phyloP scores from a whole-genome alignment of 2,888 invertebrate genomes.

The Leptopilina drosophilae region DNA sequence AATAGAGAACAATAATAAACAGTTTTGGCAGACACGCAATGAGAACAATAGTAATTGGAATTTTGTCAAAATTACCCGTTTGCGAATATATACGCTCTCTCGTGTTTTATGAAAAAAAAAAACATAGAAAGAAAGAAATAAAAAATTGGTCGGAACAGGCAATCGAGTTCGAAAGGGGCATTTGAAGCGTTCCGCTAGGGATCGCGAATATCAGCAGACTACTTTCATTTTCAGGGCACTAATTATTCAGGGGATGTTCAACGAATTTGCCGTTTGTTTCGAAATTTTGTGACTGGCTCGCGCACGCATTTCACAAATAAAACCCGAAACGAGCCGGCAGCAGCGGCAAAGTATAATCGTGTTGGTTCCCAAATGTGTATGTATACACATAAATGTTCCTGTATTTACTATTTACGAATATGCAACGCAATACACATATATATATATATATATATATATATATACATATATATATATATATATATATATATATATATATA shows the following conservation, averaged over 20 bases:
- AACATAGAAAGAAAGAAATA: no score
- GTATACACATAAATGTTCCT: slow-evolving; percentile 27
- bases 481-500: no score
- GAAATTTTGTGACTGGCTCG: slow-evolving; percentile 36
- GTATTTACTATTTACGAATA: slow-evolving; percentile 25
- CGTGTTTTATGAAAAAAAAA: background rate
- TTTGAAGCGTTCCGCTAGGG: slow-evolving; percentile 36
- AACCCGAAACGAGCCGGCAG: slow-evolving; percentile 47
- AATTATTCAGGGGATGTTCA: slow-evolving; percentile 65
- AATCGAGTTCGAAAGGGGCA: slow-evolving; percentile 17
- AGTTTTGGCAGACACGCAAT: background rate
- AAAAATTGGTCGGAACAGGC: slow-evolving; percentile 25
- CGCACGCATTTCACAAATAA: slow-evolving; percentile 64
- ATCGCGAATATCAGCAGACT: slow-evolving; percentile 67
- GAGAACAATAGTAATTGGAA: slow-evolving; percentile 21
- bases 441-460: slow-evolving; percentile 36
- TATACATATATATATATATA: slow-evolving; percentile 53
- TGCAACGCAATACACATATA: background rate
- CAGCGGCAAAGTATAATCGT: slow-evolving; percentile 2
- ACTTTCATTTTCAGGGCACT: slow-evolving; percentile 73
- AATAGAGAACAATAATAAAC: slow-evolving; percentile 5
- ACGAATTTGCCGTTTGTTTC: slow-evolving; percentile 35
- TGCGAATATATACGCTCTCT: background rate
- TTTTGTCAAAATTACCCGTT: background rate
- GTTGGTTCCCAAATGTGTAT: background rate